Conservation (phyloP, 2,113 vertebrate genomes). For the Ciconia boyciana region DNA sequence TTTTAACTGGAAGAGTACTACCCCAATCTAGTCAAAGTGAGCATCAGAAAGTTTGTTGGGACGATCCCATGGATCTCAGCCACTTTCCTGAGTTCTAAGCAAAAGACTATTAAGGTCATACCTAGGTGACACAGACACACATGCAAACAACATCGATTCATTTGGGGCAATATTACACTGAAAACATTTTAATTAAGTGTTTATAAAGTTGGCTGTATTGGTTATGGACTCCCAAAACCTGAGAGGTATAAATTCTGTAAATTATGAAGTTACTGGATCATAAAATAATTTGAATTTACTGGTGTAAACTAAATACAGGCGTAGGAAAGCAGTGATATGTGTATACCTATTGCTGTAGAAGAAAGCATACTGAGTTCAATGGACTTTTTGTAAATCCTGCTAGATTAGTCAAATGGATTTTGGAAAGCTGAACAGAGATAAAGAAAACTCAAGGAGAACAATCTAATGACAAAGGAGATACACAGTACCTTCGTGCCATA, state of each 20-base stretch:
- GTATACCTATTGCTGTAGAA: not conserved
- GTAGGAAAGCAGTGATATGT: not conserved
- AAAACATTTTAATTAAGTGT: not conserved
- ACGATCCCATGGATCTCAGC: not conserved
- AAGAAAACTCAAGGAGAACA: not conserved
- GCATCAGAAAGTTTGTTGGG: not conserved
- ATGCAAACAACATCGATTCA: not conserved
- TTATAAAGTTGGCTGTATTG: not conserved
- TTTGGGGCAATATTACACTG: not conserved
- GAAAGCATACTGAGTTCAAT: not conserved
- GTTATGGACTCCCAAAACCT: not conserved
- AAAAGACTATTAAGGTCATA: not conserved
- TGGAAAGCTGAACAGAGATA: not conserved
- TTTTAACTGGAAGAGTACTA: not conserved
- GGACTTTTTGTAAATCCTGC: not conserved
- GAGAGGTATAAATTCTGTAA: not conserved
- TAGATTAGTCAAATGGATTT: not conserved
- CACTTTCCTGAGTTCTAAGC: not conserved
- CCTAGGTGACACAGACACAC: not conserved
- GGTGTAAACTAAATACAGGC: not conserved
- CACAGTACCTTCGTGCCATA: not conserved
- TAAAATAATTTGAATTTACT: not conserved
- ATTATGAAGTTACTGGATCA: not conserved
- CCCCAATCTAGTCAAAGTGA: not conserved
- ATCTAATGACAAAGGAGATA: not conserved